These are phyloP conservation scores for Oxyruncus cristatus DNA, from an alignment of 2,113 vertebrate species.

Conservation along the genomic window DNA sequence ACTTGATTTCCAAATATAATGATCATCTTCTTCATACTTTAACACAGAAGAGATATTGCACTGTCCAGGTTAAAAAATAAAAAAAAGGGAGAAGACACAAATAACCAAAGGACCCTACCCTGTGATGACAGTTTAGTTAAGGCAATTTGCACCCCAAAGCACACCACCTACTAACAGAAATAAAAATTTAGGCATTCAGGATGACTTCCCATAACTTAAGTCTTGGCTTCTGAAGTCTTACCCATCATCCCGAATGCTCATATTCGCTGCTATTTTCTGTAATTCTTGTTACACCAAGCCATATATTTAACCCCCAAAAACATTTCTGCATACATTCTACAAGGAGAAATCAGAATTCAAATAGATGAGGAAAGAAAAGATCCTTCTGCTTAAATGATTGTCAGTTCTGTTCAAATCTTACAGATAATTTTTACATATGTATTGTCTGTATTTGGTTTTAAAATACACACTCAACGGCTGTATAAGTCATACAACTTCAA, in stretches of 20 bases:
- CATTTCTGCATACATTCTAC: background rate
- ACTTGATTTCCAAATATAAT: background rate
- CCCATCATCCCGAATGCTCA: background rate
- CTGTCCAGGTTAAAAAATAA: background rate
- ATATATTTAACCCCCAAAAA: background rate
- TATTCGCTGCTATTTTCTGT: background rate
- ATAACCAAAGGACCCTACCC: background rate
- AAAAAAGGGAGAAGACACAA: background rate
- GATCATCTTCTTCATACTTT: background rate
- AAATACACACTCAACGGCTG: background rate
- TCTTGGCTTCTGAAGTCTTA: background rate
- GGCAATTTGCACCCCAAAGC: background rate
- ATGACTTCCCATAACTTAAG: background rate
- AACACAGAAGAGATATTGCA: background rate
- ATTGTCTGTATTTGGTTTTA: background rate
- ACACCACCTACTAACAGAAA: background rate
- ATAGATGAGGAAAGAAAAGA: background rate
- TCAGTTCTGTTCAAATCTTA: background rate
- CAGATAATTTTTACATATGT: background rate
- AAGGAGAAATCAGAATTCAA: background rate
- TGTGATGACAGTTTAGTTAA: background rate
- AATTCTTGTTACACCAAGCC: background rate
- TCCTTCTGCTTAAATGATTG: background rate
- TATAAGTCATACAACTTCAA: rapidly evolving
- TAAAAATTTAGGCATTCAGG: background rate